These are phyloP conservation scores for Limnodromus scolopaceus DNA, from an alignment of 2,797 vertebrate species.

Conservation along the genomic window DNA sequence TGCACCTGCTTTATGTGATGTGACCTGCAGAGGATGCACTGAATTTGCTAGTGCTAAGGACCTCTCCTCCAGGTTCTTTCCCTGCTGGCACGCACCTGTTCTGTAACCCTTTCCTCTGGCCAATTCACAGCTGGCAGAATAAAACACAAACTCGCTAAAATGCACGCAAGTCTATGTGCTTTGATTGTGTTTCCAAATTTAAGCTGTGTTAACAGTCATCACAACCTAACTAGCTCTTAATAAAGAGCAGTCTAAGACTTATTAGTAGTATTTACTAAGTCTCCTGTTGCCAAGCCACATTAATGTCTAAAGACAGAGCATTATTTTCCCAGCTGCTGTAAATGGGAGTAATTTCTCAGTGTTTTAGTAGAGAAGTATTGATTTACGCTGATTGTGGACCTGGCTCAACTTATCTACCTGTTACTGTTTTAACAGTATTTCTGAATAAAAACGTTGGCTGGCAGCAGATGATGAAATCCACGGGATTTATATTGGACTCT, in stretches of 20 bases:
- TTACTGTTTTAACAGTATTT: conserved; percentile 52
- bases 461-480: conserved; percentile 62
- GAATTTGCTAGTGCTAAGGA: neutral
- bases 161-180: neutral
- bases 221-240: neutral
- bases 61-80: neutral
- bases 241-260: neutral
- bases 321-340: neutral
- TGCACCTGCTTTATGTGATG: neutral
- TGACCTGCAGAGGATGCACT: neutral
- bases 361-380: neutral
- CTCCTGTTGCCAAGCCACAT: neutral
- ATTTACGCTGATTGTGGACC: conserved; percentile 35
- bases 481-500: conserved; percentile 62
- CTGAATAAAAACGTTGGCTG: conserved; percentile 60
- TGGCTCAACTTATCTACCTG: conserved; percentile 48
- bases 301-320: neutral
- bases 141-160: conserved; percentile 19
- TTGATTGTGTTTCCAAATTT: neutral
- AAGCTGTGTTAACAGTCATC: neutral
- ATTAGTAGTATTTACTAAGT: conserved; percentile 19
- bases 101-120: neutral
- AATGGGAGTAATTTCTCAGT: neutral
- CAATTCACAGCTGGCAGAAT: neutral
- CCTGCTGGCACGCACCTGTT: neutral